A percentile compares a stretch with the other conserved stretches of the same genome.
Conservation (phyloP, 2,797 vertebrate species). For the Oreonectes daqikongensis region DNA sequence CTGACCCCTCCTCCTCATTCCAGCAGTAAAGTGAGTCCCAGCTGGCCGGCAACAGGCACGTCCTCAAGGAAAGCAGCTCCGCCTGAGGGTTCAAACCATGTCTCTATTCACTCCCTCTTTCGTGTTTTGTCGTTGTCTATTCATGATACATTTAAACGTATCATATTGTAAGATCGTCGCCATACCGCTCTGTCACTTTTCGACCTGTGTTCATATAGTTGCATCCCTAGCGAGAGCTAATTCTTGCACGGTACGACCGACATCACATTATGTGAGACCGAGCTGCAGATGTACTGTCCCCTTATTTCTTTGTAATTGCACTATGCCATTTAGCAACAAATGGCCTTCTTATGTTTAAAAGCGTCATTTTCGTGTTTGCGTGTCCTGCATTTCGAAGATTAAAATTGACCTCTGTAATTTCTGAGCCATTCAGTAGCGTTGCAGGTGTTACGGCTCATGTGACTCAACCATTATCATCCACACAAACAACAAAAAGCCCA, state of each 20-base stretch:
- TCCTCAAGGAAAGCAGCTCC: not conserved
- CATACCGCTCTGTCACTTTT: not conserved
- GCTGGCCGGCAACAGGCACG: constrained; percentile 50
- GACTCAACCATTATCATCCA: constrained; percentile 31
- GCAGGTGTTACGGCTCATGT: constrained; percentile 26
- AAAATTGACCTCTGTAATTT: constrained; percentile 37
- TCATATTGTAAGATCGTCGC: not conserved
- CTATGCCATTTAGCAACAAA: not conserved
- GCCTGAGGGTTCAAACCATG: constrained; percentile 21
- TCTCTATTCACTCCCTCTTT: not conserved
- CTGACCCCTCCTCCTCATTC: constrained; percentile 20
- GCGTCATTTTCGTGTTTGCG: not conserved
- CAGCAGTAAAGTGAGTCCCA: constrained; percentile 56
- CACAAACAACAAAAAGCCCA: constrained; percentile 29
- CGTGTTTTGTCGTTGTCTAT: not conserved
- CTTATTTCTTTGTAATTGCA: constrained; percentile 4
- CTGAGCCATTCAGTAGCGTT: constrained; percentile 10
- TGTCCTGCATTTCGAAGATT: constrained; percentile 4
- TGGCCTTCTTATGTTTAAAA: not conserved
- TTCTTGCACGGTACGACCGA: not conserved
- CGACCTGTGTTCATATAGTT: not conserved
- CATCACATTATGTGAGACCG: not conserved
- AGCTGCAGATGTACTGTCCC: not conserved
- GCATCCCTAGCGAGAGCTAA: not conserved
- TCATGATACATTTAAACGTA: not conserved